phyloP scores from a whole-genome alignment of 2,888 invertebrate species.

The Cryptocephalus primarius region DNA sequence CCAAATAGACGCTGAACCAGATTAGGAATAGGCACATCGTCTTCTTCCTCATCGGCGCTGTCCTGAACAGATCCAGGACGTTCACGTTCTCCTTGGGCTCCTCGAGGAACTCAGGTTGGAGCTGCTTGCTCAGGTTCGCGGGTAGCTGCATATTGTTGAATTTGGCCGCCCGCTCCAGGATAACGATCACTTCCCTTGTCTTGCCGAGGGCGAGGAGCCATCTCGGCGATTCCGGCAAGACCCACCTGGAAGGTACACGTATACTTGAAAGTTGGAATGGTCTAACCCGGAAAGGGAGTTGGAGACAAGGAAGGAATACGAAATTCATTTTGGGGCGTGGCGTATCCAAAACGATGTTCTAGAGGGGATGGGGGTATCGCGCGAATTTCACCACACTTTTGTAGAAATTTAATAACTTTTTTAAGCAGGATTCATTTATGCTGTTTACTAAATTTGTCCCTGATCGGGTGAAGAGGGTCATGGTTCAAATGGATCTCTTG shows the following conservation, averaged over 20 bases:
- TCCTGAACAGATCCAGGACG: constrained; percentile 55
- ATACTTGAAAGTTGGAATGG: too few relatives aligned
- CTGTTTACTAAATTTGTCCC: too few relatives aligned
- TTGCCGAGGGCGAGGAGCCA: constrained; percentile 66
- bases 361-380: too few relatives aligned
- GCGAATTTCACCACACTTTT: too few relatives aligned
- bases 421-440: too few relatives aligned
- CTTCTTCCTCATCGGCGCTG: constrained; percentile 51
- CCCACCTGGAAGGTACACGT: constrained; percentile 49
- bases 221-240: constrained; percentile 69
- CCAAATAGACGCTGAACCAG: constrained; percentile 69
- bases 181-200: constrained; percentile 55
- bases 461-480: too few relatives aligned
- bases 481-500: too few relatives aligned
- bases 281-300: background rate
- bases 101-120: constrained; percentile 41
- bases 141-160: constrained; percentile 56
- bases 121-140: constrained; percentile 56
- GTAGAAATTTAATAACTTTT: too few relatives aligned
- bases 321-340: background rate
- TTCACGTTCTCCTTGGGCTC: constrained; percentile 37
- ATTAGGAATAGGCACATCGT: constrained; percentile 60
- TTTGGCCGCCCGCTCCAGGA: constrained; percentile 53
- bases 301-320: background rate
- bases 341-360: too few relatives aligned